Evolutionary conservation across 2,797 vertebrate species (phyloP).

Genomic region (Podargus strigoides): DNA sequence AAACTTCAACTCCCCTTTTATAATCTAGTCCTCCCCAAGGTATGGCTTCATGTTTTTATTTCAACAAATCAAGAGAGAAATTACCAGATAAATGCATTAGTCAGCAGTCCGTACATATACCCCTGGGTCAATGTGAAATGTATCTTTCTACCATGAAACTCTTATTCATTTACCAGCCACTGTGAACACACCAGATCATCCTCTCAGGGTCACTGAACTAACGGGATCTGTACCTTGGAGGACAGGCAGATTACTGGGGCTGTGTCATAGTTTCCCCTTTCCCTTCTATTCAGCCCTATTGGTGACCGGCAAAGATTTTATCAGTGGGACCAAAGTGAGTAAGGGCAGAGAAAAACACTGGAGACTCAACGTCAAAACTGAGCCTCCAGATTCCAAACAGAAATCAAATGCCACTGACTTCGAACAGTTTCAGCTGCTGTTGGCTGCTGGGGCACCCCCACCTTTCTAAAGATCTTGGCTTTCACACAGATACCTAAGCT

Average conservation of each 20-base stretch:
- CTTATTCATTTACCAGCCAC: not conserved
- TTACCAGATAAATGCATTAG: not conserved
- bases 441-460: not conserved
- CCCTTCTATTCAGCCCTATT: not conserved
- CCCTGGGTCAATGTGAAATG: not conserved
- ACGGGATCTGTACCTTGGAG: accelerated
- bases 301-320: not conserved
- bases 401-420: not conserved
- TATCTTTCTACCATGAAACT: not conserved
- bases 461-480: not conserved
- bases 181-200: conserved; percentile 14
- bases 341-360: not conserved
- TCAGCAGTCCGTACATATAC: not conserved
- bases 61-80: not conserved
- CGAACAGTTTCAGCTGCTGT: not conserved
- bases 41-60: not conserved
- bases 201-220: not conserved
- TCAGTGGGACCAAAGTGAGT: not conserved
- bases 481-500: not conserved
- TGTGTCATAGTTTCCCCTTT: not conserved
- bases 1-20: not conserved
- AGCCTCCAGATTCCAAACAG: not conserved
- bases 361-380: not conserved
- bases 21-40: not conserved
- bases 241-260: not conserved